phyloP scores from a whole-genome alignment of 64 coral and sea anemone genomes.

The Trachythela sp. region DNA sequence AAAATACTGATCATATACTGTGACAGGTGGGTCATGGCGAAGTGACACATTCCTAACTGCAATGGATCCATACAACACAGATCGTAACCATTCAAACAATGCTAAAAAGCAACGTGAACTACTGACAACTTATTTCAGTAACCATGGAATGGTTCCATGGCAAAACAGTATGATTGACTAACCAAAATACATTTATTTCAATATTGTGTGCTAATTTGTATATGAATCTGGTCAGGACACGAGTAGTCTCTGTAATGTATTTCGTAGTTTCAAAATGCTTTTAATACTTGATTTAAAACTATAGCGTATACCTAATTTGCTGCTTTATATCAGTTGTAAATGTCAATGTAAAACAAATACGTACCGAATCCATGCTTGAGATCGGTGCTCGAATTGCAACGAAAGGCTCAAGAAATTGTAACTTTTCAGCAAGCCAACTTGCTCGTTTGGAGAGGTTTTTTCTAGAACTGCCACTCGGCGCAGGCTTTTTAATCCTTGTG shows the following conservation, averaged over 20 bases:
- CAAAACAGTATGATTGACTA: neutral
- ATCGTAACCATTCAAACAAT: neutral
- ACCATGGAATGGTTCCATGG: neutral
- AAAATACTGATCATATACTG: neutral
- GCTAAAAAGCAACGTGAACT: neutral
- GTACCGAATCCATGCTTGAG: too few relatives aligned
- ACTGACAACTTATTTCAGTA: neutral
- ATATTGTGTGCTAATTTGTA: neutral
- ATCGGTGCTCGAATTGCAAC: too few relatives aligned
- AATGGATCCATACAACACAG: neutral
- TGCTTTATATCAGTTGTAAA: neutral
- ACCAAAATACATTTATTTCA: neutral
- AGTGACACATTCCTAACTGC: neutral
- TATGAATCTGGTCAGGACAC: neutral
- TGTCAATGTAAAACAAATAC: too few relatives aligned
- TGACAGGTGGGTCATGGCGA: neutral
- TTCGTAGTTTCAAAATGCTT: too few relatives aligned
- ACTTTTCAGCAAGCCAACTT: too few relatives aligned
- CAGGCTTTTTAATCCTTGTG: too few relatives aligned
- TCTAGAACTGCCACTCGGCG: too few relatives aligned
- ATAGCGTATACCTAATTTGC: neutral
- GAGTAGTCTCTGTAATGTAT: too few relatives aligned
- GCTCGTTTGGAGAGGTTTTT: too few relatives aligned
- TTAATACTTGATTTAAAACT: neutral
- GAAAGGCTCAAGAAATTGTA: too few relatives aligned